A percentile compares a stretch with the other conserved stretches of the same genome.
Evolutionary conservation across 2,113 vertebrate genomes (phyloP).

Genomic region (Nycticryphes semicollaris): DNA sequence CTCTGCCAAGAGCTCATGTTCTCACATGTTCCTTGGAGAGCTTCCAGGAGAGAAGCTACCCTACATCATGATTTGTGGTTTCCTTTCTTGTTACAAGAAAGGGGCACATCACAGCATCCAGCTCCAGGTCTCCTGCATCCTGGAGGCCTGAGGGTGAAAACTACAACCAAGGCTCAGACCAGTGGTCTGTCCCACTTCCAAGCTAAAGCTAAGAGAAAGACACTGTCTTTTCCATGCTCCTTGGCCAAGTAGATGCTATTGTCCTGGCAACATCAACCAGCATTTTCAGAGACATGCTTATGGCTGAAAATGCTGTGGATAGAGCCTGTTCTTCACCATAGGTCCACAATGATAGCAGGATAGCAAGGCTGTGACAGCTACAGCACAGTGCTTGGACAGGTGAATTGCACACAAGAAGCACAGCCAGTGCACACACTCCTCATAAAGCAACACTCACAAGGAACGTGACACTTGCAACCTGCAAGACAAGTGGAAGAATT

Average conservation of each 20-base stretch:
- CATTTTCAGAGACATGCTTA: neutral
- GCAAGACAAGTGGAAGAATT: neutral
- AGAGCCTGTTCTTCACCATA: neutral
- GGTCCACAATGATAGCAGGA: neutral
- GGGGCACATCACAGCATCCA: rapidly evolving
- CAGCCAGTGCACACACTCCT: neutral
- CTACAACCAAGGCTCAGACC: neutral
- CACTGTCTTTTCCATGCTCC: neutral
- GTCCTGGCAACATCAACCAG: neutral
- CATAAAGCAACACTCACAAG: neutral
- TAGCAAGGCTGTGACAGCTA: neutral
- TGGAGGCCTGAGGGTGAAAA: neutral
- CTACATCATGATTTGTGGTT: neutral
- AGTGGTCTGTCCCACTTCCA: neutral
- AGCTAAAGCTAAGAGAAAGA: neutral
- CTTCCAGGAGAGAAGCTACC: neutral
- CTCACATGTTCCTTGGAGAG: neutral
- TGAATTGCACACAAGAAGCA: neutral
- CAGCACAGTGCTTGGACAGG: neutral
- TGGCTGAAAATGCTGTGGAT: neutral
- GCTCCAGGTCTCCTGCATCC: neutral
- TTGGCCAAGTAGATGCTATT: neutral
- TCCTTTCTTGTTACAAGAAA: neutral
- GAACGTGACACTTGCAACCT: neutral
- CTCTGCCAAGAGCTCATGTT: neutral